Percentiles rank a stretch among this genome's conserved stretches.
Conservation (phyloP, 2,888 invertebrate species). For the Palloptera scutellata region DNA sequence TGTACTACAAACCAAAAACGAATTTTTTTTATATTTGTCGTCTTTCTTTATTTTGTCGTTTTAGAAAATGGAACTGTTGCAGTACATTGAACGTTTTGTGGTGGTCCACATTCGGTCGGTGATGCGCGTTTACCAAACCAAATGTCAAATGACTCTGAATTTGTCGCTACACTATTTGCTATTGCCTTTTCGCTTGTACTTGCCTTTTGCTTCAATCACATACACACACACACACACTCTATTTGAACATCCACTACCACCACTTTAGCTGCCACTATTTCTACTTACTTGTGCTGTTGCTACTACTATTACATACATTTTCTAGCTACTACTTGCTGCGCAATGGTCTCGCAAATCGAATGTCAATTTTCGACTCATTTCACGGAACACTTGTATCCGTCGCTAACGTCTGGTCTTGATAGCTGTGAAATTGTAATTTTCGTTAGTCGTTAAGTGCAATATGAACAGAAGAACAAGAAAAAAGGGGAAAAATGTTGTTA, state of each 20-base stretch:
- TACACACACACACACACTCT: neutral
- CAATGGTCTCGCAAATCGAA: constrained; percentile 60
- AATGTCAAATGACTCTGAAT: too few relatives aligned
- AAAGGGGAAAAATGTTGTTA: too few relatives aligned
- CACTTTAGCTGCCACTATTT: constrained; percentile 3
- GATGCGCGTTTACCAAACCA: too few relatives aligned
- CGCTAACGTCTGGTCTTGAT: constrained; percentile 8
- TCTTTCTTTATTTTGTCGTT: neutral
- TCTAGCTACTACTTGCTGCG: constrained; percentile 37
- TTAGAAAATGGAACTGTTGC: too few relatives aligned
- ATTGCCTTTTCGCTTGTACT: too few relatives aligned
- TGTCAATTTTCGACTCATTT: constrained; percentile 61
- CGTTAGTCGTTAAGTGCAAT: constrained; percentile 16
- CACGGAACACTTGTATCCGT: constrained; percentile 58
- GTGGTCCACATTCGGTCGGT: too few relatives aligned
- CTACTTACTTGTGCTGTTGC: constrained; percentile 6
- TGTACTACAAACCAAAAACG: too few relatives aligned
- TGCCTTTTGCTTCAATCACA: too few relatives aligned
- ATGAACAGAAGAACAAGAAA: neutral
- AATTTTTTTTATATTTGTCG: neutral
- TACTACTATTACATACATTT: constrained; percentile 7
- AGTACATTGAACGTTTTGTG: too few relatives aligned
- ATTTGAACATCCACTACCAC: neutral
- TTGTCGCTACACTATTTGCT: too few relatives aligned
- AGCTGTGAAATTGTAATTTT: constrained; percentile 12